These are phyloP conservation scores for Emydoidea blandingii DNA, from an alignment of 2,797 vertebrate species.

Conservation along the genomic window DNA sequence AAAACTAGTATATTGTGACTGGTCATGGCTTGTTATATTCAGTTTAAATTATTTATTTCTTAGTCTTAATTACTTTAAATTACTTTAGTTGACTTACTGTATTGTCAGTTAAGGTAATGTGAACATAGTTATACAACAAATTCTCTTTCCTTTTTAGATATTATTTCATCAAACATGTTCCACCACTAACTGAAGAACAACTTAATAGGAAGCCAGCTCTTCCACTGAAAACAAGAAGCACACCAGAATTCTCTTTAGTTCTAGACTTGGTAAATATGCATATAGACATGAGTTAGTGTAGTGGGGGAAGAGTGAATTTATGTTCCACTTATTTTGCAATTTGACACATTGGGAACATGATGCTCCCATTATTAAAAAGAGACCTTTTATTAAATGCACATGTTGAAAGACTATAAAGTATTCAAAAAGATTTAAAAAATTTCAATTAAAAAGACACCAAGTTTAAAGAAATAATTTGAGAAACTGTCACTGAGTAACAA, in stretches of 20 bases:
- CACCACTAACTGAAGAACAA: conserved; percentile 97
- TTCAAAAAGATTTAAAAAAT: not conserved
- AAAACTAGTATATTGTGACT: not conserved
- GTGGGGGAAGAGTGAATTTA: not conserved
- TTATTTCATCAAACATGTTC: conserved; percentile 99
- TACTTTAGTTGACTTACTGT: not conserved
- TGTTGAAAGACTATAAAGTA: not conserved
- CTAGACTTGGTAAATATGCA: conserved; percentile 91
- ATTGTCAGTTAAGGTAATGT: not conserved
- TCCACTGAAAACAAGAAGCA: conserved; percentile 98
- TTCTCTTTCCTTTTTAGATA: conserved; percentile 84
- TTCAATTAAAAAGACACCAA: not conserved
- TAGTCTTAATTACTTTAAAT: not conserved
- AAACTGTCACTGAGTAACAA: not conserved
- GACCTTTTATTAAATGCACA: not conserved
- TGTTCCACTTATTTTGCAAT: not conserved
- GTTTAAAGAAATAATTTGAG: not conserved
- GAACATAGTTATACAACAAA: not conserved
- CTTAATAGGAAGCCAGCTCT: conserved; percentile 97
- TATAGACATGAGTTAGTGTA: not conserved
- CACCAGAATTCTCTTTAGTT: conserved; percentile 97
- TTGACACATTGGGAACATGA: not conserved
- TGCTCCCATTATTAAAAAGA: not conserved
- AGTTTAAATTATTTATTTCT: not conserved
- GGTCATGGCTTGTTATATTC: not conserved